A percentile compares a stretch with the other conserved stretches of the same genome.
These are phyloP conservation scores for Melanostoma mellinum DNA, from an alignment of 2,888 invertebrate genomes.

Conservation along the genomic window DNA sequence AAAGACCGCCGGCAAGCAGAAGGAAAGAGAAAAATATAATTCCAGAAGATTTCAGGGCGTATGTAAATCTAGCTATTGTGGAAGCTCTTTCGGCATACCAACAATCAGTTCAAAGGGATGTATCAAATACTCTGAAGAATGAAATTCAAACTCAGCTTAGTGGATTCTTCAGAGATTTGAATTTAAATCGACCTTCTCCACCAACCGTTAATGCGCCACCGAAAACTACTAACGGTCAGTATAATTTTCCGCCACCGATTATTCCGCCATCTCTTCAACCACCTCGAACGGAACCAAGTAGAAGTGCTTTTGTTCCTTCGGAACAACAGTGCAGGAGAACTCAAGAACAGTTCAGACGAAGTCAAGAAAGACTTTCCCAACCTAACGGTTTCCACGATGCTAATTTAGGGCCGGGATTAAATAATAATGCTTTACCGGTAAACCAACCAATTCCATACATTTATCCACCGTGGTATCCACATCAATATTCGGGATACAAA, in stretches of 20 bases:
- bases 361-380: not conserved
- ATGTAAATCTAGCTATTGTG: too few species aligned
- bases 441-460: not conserved
- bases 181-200: too few species aligned
- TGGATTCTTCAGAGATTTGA: too few species aligned
- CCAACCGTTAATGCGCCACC: too few species aligned
- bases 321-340: not conserved
- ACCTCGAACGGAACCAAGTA: not conserved
- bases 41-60: too few species aligned
- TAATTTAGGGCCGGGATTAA: not conserved
- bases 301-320: not conserved
- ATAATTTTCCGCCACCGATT: not conserved
- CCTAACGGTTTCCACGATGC: not conserved
- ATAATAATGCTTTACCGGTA: not conserved
- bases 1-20: too few species aligned
- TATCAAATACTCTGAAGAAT: too few species aligned
- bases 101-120: too few species aligned
- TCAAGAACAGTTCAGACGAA: not conserved
- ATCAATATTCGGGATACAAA: slow-evolving; percentile 1
- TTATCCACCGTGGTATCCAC: not conserved
- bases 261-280: not conserved
- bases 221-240: too few species aligned
- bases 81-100: too few species aligned
- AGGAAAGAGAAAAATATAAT: too few species aligned
- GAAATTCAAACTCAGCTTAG: too few species aligned